Evolutionary conservation across 2,888 invertebrate species (phyloP).

Genomic region (Thyatira batis): DNA sequence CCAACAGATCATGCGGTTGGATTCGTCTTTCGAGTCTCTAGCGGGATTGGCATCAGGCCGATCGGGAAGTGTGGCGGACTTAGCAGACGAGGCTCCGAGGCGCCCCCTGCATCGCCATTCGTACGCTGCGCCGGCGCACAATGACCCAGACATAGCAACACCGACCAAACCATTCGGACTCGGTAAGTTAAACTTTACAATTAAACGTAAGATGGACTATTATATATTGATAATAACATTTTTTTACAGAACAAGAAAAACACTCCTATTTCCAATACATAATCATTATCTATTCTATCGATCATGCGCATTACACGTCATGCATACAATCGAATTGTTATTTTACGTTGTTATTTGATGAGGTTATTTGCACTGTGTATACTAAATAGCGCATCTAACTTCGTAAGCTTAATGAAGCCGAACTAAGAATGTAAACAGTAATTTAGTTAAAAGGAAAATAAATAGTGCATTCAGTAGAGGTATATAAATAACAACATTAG

Average conservation of each 20-base stretch:
- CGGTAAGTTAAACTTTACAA: constrained; percentile 81
- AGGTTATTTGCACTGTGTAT: constrained; percentile 2
- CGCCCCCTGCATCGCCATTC: constrained; percentile 74
- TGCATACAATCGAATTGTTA: constrained; percentile 8
- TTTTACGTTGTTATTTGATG: constrained; percentile 3
- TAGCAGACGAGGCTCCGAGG: constrained; percentile 85
- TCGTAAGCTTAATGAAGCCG: constrained; percentile 17
- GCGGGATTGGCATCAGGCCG: constrained; percentile 85
- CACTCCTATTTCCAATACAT: constrained; percentile 52
- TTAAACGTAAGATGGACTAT: neutral
- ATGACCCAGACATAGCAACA: constrained; percentile 79
- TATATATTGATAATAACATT: constrained; percentile 13
- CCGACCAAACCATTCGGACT: constrained; percentile 92
- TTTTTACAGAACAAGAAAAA: constrained; percentile 44
- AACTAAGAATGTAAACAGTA: constrained; percentile 22
- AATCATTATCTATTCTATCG: constrained; percentile 27
- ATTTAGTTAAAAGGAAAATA: constrained; percentile 25
- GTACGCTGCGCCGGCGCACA: constrained; percentile 78
- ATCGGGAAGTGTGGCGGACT: constrained; percentile 92
- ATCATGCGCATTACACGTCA: constrained; percentile 15
- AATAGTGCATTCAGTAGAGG: constrained; percentile 65
- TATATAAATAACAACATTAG: constrained; percentile 36
- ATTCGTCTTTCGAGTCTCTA: constrained; percentile 90
- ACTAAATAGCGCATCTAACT: neutral
- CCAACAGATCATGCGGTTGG: constrained; percentile 89